Base-by-base conservation (phyloP, 2,797 vertebrate genomes). In the Enteromius anoplus region DNA sequence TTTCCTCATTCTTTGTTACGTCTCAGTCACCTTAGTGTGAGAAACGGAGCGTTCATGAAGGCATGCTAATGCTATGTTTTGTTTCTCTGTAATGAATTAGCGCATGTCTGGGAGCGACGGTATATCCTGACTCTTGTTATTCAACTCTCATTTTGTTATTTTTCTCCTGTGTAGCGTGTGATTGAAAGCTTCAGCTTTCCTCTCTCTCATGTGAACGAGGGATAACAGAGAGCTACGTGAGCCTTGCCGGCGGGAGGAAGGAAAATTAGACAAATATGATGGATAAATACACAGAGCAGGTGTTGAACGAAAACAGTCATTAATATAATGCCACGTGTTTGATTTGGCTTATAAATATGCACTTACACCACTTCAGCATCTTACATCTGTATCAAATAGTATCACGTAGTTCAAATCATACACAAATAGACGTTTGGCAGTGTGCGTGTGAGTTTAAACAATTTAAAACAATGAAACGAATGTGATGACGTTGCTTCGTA, bases 51-150 rank as follows among this genome's bases (percentile, higher is more conserved):
- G 11, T 17, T 34, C 21, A 10, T 66, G 47, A 83, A 81, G 80
- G 73, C 69, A 85, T 51, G 72, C 81, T 82, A 85, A 58, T 32
- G 83, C 72, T 32, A 23, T 91, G 86, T 89, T 89, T 90, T 82
- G 62, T 84, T 85, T 85, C 69, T 83, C 72, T 76, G 29, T 78
- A 15, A 87, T 88, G 77, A 82, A 78, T 60, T 78, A 88, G 82
- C 75, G 81, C 60, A 11, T 23, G 55, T 78, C 62, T 85, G 70
- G 82, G 86, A 88, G 80, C 32, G 3, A 85, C 77, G 19, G 65
- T 87, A 89, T 88, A 91, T 87, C 90, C 84, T 80, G 55, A 34
- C 75, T 62, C 58, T 88, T 91, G 86, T 92, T 91, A 83, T 89
- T 89, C 70, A 73, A 58, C 77, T 86, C 86, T 83, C 62, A 85